Evolutionary conservation across 2,113 vertebrate species (phyloP), one percentile per base, ranked within the genome.

Genomic region (Benitochromis conjunctus): DNA sequence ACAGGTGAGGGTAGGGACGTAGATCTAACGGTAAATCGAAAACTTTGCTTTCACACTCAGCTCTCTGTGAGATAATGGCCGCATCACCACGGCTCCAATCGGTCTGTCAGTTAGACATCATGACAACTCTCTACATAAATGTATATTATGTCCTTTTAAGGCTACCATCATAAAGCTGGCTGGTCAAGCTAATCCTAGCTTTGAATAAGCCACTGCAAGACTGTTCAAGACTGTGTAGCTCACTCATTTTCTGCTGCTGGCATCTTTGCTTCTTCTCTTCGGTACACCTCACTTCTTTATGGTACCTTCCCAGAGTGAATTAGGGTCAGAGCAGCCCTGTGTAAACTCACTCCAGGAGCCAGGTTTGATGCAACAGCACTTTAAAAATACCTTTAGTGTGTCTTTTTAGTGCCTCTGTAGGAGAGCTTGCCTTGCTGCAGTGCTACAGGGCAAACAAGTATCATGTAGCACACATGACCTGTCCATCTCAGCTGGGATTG

Each of bases 41-140:
- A 29, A 34, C 57, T 34, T 60, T 34, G 57, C 16, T 60, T 60
- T 34, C 1, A 60, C 57, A 60, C 29, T 34, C 31, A 60, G 1
- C 57, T 60, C 29, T 60, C 3, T 10, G 57, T 18, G 29, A 14
- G 31, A 60, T 16, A 34, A 34, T 0, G 57, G 31, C 29, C 29
- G 1, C 57, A 34, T 60, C 29, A 34, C 57, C 34, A 7, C 7
- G 34, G 34, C 34, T 7, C 7, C 34, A 36, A 36, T 36, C 34
- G 8, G 34, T 9, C 8, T 36, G 16, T 34, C 57, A 34, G 19
- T 34, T 60, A 11, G 4, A 66, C 62, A 1, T 66, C 34, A 21
- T 0, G 19, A 8, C 36, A 66, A 21, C 11, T 21, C 36, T 3
- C 62, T 66, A 66, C 34, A 41, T 41, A 0, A 60, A 60, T 34